Conservation (phyloP, 2,113 vertebrate species). For the Thomomys bottae region DNA sequence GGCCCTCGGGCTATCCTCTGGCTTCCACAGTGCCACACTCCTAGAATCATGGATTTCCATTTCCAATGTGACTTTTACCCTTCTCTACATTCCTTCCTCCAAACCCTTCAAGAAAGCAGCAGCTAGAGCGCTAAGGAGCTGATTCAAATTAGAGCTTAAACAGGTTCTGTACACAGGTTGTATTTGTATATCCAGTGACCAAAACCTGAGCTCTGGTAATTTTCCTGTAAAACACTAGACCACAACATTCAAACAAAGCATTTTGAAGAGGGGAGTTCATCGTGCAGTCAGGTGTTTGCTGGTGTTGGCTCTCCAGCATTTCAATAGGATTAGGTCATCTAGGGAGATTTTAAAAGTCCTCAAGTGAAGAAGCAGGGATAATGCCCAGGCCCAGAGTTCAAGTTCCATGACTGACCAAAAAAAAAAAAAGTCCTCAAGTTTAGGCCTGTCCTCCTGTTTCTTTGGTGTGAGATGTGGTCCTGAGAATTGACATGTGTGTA, state of each 20-base stretch:
- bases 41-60: not conserved
- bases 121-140: not conserved
- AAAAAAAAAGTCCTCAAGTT: not conserved
- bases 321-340: not conserved
- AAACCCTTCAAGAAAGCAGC: not conserved
- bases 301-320: not conserved
- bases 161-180: not conserved
- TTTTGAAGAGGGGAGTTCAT: not conserved
- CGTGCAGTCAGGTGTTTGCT: fast-evolving
- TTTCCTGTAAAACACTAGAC: not conserved
- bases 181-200: not conserved
- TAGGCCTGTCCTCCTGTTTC: not conserved
- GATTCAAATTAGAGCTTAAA: not conserved
- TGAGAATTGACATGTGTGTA: not conserved
- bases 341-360: not conserved
- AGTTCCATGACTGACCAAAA: too few relatives aligned
- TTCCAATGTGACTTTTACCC: not conserved
- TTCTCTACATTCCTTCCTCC: fast-evolving
- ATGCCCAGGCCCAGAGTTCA: too few relatives aligned
- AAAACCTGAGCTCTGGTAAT: fast-evolving
- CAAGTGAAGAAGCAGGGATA: too few relatives aligned
- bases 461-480: not conserved
- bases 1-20: not conserved
- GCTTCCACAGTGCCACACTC: not conserved
- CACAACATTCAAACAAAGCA: not conserved